Evolutionary conservation across 2,113 vertebrate genomes (phyloP).

Genomic region (Ariopsis seemanni): DNA sequence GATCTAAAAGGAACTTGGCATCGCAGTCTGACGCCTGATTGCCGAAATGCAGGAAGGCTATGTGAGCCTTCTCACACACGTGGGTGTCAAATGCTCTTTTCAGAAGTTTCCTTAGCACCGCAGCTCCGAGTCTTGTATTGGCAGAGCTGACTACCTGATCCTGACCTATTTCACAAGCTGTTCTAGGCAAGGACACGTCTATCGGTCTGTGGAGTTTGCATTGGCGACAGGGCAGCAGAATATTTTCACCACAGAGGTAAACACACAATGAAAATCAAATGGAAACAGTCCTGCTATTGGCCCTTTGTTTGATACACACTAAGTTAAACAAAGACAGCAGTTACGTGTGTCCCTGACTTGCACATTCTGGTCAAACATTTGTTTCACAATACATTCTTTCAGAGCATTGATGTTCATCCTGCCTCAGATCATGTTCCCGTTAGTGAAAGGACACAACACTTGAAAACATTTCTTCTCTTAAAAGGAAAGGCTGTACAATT

Average conservation of each 20-base stretch:
- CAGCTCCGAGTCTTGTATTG: constrained; percentile 29
- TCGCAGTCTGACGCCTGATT: neutral
- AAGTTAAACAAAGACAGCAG: neutral
- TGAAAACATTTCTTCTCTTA: neutral
- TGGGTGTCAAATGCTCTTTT: constrained; percentile 38
- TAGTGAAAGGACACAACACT: neutral
- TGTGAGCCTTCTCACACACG: constrained; percentile 13
- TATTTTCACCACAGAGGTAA: neutral
- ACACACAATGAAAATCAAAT: neutral
- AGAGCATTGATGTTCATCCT: neutral
- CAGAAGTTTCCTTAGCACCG: constrained; percentile 41
- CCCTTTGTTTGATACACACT: neutral
- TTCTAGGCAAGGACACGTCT: constrained; percentile 30
- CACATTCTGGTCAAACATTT: neutral
- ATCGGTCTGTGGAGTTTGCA: neutral
- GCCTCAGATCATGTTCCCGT: neutral
- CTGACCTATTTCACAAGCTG: constrained; percentile 49
- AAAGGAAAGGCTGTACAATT: neutral
- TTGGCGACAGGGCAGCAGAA: neutral
- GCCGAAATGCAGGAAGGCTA: constrained; percentile 15
- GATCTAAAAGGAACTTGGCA: neutral
- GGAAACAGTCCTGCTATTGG: neutral
- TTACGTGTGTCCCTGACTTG: neutral
- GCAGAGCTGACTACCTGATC: constrained; percentile 25
- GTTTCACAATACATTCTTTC: constrained; percentile 8